Evolutionary conservation across 2,888 invertebrate genomes (phyloP).

Genomic region (Darwinula stevensoni): DNA sequence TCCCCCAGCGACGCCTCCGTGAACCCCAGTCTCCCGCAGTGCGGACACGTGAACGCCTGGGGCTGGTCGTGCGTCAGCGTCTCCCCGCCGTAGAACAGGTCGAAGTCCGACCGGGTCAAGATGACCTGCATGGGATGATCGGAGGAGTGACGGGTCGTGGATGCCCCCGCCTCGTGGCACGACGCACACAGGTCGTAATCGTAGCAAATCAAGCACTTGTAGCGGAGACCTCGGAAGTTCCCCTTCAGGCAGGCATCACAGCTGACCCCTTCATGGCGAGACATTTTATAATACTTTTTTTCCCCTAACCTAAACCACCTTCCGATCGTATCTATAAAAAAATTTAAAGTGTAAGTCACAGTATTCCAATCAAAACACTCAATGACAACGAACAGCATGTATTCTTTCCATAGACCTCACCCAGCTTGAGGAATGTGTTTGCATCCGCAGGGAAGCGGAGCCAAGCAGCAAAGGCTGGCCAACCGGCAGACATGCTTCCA

Average conservation of each 20-base stretch:
- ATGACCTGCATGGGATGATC: slow-evolving; percentile 99
- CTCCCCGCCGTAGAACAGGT: slow-evolving; percentile 88
- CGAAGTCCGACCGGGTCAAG: slow-evolving; percentile 82
- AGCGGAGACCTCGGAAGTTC: slow-evolving; percentile 86
- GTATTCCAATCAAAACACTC: too few species aligned
- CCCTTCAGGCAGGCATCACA: slow-evolving; percentile 97
- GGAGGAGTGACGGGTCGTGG: slow-evolving; percentile 66
- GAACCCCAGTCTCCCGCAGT: slow-evolving; percentile 86
- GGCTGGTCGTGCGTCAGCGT: slow-evolving; percentile 52
- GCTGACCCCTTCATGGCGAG: slow-evolving; percentile 69
- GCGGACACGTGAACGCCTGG: slow-evolving; percentile 89
- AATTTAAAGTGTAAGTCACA: too few species aligned
- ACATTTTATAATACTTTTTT: too few species aligned
- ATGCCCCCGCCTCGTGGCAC: slow-evolving; percentile 76
- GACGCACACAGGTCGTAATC: slow-evolving; percentile 95
- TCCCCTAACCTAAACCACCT: too few species aligned
- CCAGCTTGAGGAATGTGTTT: too few species aligned
- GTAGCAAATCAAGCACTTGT: slow-evolving; percentile 95
- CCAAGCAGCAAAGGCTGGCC: too few species aligned
- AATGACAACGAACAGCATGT: too few species aligned
- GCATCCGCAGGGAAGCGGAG: too few species aligned
- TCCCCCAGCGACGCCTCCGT: slow-evolving; percentile 71
- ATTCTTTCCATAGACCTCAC: too few species aligned
- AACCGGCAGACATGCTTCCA: too few species aligned
- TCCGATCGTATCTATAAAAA: too few species aligned